These are phyloP conservation scores for Canis aureus DNA, from an alignment of 2,113 vertebrate species.

Conservation along the genomic window DNA sequence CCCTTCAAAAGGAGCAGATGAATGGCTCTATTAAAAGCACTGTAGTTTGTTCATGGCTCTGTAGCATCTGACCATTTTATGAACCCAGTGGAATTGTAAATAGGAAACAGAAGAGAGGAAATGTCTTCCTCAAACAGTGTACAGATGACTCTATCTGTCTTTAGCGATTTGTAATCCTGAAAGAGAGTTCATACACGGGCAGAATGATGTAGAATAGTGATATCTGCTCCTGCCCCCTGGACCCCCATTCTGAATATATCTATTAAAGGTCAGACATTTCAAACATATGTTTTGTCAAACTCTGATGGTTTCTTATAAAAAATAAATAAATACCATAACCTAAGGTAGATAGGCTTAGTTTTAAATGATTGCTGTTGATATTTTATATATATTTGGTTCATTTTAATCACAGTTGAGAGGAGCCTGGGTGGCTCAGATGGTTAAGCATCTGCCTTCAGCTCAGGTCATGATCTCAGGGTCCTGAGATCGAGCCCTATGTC, in stretches of 20 bases:
- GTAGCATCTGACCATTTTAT: conserved; percentile 81
- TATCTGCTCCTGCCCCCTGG: neutral
- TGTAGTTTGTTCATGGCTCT: conserved; percentile 82
- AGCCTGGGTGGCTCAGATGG: too few species aligned
- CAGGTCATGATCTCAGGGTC: too few species aligned
- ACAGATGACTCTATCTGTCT: conserved; percentile 69
- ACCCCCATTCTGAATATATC: neutral
- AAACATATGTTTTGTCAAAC: neutral
- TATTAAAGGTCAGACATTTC: neutral
- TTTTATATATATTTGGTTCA: neutral
- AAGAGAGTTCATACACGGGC: neutral
- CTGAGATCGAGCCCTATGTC: too few species aligned
- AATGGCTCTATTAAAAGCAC: conserved; percentile 86
- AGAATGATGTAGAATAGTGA: neutral
- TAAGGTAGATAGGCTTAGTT: neutral
- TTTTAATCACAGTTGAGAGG: neutral
- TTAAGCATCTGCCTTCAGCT: too few species aligned
- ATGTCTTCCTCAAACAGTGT: conserved; percentile 73
- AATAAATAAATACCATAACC: neutral
- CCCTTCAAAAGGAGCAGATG: conserved; percentile 86
- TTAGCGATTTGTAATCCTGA: conserved; percentile 76
- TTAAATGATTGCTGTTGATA: neutral
- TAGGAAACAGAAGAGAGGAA: conserved; percentile 79
- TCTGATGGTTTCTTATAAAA: conserved; percentile 28
- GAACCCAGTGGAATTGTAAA: conserved; percentile 83